phyloP scores from a whole-genome alignment of 2,888 invertebrate species.

The Volucella inanis region DNA sequence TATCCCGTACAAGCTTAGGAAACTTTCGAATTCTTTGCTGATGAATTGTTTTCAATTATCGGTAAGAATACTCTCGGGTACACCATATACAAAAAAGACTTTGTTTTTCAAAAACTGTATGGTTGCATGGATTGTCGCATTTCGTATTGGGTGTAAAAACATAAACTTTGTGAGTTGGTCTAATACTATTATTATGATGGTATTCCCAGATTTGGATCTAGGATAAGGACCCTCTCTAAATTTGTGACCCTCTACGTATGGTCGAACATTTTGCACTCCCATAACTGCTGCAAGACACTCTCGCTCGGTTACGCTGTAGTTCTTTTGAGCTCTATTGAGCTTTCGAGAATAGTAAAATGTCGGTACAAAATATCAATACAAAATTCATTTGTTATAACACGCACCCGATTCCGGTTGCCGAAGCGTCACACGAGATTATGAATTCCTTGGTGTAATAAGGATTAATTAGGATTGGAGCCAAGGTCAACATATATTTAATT shows the following conservation, averaged over 20 bases:
- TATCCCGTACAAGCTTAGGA: slow-evolving; percentile 3
- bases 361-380: slow-evolving; percentile 40
- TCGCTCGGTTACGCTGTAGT: slow-evolving; percentile 35
- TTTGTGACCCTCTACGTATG: slow-evolving; percentile 11
- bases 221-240: slow-evolving; percentile 59
- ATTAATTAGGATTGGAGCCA: slow-evolving; percentile 10
- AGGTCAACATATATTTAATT: not conserved
- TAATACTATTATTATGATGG: slow-evolving; percentile 57
- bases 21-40: no score
- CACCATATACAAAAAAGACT: no score
- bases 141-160: slow-evolving; percentile 20
- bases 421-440: slow-evolving; percentile 23
- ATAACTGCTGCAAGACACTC: slow-evolving; percentile 23
- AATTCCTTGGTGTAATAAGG: slow-evolving; percentile 11
- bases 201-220: slow-evolving; percentile 20
- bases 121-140: no score
- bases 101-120: no score
- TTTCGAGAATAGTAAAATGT: slow-evolving; percentile 2
- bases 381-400: slow-evolving; percentile 38
- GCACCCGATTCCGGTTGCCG: not conserved
- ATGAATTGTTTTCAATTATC: no score
- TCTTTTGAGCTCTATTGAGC: slow-evolving; percentile 29
- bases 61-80: no score
- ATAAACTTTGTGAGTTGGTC: slow-evolving; percentile 69
- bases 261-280: slow-evolving; percentile 66